Evolutionary conservation across 2,113 vertebrate genomes (phyloP).

Genomic region (Sapajus apella): DNA sequence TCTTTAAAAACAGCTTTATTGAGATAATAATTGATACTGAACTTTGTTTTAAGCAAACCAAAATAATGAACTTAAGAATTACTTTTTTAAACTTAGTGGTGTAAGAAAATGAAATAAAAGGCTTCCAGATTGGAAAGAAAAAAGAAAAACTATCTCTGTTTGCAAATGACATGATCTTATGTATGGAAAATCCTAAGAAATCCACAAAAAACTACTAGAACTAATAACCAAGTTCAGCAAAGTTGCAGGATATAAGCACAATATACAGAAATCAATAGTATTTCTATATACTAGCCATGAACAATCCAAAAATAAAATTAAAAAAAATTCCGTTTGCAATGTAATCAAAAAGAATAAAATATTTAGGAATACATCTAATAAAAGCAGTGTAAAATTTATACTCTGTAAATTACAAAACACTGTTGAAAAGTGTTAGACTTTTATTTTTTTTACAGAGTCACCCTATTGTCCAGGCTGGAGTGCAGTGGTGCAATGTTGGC

Average conservation of each 20-base stretch:
- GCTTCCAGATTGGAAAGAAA: background rate
- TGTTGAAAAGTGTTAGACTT: background rate
- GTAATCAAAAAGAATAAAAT: background rate
- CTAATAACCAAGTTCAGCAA: background rate
- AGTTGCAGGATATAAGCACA: background rate
- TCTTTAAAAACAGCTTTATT: background rate
- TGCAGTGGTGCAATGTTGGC: too few species aligned
- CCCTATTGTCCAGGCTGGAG: too few species aligned
- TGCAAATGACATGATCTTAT: background rate
- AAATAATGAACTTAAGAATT: background rate
- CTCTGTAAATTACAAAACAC: background rate
- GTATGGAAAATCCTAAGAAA: background rate
- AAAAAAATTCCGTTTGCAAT: background rate
- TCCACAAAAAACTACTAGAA: background rate
- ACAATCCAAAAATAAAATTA: background rate
- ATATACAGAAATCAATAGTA: background rate
- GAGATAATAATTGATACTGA: background rate
- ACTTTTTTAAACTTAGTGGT: background rate
- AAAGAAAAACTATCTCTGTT: background rate
- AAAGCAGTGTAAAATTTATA: background rate
- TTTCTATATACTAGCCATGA: background rate
- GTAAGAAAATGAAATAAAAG: background rate
- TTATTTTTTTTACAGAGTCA: too few species aligned
- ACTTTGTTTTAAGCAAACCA: background rate
- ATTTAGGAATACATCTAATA: background rate